phyloP scores from a whole-genome alignment of 2,888 invertebrate species.

The Drosophila tripunctata region DNA sequence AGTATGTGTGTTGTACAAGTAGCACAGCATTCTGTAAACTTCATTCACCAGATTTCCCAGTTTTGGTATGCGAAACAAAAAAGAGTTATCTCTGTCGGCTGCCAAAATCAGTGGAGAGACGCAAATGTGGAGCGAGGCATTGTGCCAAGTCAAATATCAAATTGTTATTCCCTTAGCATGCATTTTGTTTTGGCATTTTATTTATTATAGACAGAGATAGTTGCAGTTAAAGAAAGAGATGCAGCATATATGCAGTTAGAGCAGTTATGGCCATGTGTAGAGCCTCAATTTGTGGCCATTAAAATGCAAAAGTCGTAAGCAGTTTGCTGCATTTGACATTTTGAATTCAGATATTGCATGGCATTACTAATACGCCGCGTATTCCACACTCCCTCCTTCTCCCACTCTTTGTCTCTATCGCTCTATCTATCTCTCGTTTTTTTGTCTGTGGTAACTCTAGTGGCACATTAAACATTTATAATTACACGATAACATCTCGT shows the following conservation, averaged over 20 bases:
- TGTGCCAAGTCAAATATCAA: constrained; percentile 54
- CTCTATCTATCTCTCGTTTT: too few relatives aligned
- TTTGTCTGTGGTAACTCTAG: constrained; percentile 16
- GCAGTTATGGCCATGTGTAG: constrained; percentile 18
- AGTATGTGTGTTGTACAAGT: constrained; percentile 3
- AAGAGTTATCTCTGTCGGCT: constrained; percentile 19
- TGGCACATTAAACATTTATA: constrained; percentile 81
- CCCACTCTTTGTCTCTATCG: too few relatives aligned
- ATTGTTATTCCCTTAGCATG: constrained; percentile 59
- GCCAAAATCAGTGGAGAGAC: constrained; percentile 42
- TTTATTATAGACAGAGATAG: constrained; percentile 44
- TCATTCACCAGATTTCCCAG: neutral
- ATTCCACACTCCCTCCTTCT: too few relatives aligned
- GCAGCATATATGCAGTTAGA: neutral
- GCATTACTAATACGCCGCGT: constrained; percentile 66
- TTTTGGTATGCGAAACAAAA: neutral
- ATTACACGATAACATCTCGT: constrained; percentile 66
- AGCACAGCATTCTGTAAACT: constrained; percentile 1
- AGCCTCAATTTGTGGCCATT: constrained; percentile 73
- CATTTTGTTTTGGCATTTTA: constrained; percentile 57
- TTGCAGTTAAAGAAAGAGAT: neutral
- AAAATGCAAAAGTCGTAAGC: constrained; percentile 72
- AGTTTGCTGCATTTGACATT: constrained; percentile 59
- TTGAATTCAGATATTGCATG: constrained; percentile 42
- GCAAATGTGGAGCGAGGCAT: constrained; percentile 27